A percentile compares a stretch with the other conserved stretches of the same genome.
These are phyloP conservation scores for Malurus elegans DNA, from an alignment of 2,113 vertebrate genomes.

Conservation along the genomic window DNA sequence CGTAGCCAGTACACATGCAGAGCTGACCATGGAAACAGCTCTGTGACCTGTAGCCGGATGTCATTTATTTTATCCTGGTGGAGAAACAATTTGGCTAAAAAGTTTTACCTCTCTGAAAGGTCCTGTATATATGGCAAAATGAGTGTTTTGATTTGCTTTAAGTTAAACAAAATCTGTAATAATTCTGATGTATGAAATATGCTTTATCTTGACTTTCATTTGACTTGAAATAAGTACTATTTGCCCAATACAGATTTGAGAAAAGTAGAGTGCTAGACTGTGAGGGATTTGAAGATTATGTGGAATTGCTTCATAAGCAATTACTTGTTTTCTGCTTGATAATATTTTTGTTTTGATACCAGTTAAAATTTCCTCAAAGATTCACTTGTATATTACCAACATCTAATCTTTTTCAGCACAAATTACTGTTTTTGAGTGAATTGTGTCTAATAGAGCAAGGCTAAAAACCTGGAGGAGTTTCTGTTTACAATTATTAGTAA, in stretches of 20 bases:
- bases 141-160: background rate
- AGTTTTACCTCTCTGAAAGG: background rate
- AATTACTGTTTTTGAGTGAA: background rate
- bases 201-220: background rate
- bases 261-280: background rate
- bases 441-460: background rate
- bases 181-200: background rate
- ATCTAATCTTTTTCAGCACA: accelerated
- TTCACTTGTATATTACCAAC: background rate
- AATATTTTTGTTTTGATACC: background rate
- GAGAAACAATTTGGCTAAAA: background rate
- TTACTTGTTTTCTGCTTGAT: background rate
- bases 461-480: background rate
- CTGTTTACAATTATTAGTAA: background rate
- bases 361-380: background rate
- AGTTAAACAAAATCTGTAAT: background rate
- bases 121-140: background rate
- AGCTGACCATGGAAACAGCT: background rate
- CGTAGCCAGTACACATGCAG: background rate
- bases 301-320: background rate
- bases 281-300: background rate
- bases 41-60: background rate
- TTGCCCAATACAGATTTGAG: background rate
- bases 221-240: background rate
- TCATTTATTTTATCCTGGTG: background rate